Evolutionary conservation across 1,140 invertebrate species (phyloP), one percentile per base, ranked within the genome.

Genomic region (Hesperophylax magnus): DNA sequence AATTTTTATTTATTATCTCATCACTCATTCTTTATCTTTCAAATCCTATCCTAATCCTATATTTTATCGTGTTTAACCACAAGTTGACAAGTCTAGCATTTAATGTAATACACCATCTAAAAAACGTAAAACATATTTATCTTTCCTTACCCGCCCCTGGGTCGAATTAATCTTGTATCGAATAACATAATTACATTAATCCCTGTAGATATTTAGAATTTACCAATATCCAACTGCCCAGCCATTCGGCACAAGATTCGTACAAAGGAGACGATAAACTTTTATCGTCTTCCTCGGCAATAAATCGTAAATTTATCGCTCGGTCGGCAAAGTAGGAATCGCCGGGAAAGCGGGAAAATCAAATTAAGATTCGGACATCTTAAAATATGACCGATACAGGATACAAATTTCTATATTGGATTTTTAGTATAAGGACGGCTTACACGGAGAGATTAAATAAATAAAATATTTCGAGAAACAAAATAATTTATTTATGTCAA

Each of bases 351-450:
- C 76, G 34, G 65, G 65, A 18, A 78, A 78, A 78, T 78, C 76
- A 78, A 78, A 78, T 78, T 78, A 78, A 20, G 27, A 11, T 15
- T 31, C 58, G 76, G 76, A 67, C 76, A 67, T 60, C 60, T 63
- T 78, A 63, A 78, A 78, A 63, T 63, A 78, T 63, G 60, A 63
- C 58, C 76, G 76, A 17, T n/a, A 63, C 58, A 39, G 22, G 61
- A 52, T 18, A 67, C 58, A 34, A 78, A 78, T 47, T 78, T 65
- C 61, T 6, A 31, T 65, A 65, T 34, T 27, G 61, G 61, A 65
- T 11, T 24, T 2, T 65, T 17, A 14, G 17, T 7, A 65, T 24
- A 31, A 31, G 11, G 61, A 24, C 3, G 20, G 24, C 27, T 65
- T 65, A 65, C 17, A 60, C 34, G 9, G 4, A 56, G 5, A n/a